A percentile compares a stretch with the other conserved stretches of the same genome.
Evolutionary conservation across 2,113 vertebrate species (phyloP).

Genomic region (Ia io): DNA sequence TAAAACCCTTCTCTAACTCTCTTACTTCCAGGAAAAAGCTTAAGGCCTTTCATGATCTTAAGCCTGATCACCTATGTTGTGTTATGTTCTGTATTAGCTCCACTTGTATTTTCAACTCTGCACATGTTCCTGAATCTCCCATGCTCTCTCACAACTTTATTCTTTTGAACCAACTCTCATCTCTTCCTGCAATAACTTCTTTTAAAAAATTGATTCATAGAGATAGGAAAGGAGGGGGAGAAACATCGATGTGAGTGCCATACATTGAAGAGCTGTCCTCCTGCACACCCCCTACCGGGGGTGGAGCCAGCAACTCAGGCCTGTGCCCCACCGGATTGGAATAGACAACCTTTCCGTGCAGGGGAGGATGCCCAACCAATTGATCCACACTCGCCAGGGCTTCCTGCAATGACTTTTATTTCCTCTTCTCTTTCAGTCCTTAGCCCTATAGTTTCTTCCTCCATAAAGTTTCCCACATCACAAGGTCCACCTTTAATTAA

Average conservation of each 20-base stretch:
- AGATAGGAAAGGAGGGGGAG: neutral
- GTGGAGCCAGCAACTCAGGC: neutral
- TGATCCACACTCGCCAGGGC: neutral
- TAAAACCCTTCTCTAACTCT: neutral
- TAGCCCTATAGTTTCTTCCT: neutral
- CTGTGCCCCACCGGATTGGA: neutral
- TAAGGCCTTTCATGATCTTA: neutral
- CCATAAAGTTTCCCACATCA: neutral
- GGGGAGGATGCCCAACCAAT: neutral
- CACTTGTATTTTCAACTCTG: neutral
- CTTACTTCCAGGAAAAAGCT: neutral
- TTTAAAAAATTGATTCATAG: neutral
- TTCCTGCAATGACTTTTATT: neutral
- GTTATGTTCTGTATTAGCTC: neutral
- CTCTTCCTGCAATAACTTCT: neutral
- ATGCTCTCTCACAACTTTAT: neutral
- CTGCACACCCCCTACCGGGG: neutral
- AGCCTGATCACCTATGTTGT: neutral
- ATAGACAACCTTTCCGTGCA: neutral
- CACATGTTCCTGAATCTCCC: neutral
- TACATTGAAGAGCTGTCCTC: neutral
- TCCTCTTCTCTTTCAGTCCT: neutral
- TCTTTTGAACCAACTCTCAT: neutral
- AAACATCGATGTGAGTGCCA: neutral
- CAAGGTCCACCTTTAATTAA: neutral